Conservation (phyloP, 2,797 vertebrate genomes). For the Pitangus sulphuratus region DNA sequence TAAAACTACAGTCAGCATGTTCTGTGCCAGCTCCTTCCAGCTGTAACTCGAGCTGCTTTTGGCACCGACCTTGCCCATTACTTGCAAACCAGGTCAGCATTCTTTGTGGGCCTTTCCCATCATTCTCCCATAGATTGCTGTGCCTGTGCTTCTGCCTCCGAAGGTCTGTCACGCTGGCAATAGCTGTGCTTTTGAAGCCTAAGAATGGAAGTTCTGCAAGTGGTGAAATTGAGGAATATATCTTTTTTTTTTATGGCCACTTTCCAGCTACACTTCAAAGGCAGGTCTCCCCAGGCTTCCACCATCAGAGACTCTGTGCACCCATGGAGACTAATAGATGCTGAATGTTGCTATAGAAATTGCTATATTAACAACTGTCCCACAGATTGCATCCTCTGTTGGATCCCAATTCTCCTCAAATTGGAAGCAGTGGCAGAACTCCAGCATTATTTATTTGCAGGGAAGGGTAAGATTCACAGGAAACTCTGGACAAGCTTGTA, state of each 20-base stretch:
- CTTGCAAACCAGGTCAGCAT: slow-evolving; percentile 33
- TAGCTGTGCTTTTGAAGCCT: background rate
- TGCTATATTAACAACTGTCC: background rate
- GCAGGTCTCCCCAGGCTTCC: background rate
- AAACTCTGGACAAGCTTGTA: background rate
- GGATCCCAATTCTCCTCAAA: background rate
- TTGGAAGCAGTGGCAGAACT: background rate
- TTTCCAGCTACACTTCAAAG: slow-evolving; percentile 9
- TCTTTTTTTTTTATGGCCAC: background rate
- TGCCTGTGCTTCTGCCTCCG: background rate
- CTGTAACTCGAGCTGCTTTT: slow-evolving; percentile 11
- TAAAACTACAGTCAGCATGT: background rate
- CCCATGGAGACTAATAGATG: background rate
- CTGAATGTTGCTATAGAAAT: background rate
- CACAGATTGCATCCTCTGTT: background rate
- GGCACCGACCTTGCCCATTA: slow-evolving; percentile 19
- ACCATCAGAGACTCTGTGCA: background rate
- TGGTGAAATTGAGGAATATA: background rate
- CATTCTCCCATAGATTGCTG: background rate
- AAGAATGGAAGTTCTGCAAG: background rate
- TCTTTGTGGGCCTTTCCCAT: background rate
- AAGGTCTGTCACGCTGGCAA: background rate
- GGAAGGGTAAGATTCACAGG: background rate
- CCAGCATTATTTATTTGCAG: background rate
- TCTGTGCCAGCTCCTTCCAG: background rate